Conservation (phyloP, 1,140 invertebrate species). For the Pachypsylla venusta region DNA sequence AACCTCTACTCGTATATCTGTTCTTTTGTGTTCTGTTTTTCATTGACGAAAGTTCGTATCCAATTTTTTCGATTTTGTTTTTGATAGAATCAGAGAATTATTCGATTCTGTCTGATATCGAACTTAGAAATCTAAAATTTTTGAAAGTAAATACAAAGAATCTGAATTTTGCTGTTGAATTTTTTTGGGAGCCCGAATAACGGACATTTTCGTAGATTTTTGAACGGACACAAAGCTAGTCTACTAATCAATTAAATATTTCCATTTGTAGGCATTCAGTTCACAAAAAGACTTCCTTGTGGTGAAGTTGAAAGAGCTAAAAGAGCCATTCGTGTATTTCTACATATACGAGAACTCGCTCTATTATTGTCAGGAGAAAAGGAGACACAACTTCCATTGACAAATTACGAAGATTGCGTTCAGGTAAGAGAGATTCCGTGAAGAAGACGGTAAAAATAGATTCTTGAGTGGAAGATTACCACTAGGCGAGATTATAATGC, state of each 20-base stretch:
- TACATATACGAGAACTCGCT: conserved; percentile 73
- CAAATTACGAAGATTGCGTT: conserved; percentile 73
- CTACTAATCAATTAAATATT: neutral
- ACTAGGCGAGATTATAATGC: too few relatives aligned
- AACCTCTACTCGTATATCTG: too few relatives aligned
- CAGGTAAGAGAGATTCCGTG: too few relatives aligned
- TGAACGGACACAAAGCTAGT: neutral
- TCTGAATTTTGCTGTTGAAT: neutral
- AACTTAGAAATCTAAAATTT: neutral
- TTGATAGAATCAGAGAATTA: too few relatives aligned
- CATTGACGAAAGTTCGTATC: too few relatives aligned
- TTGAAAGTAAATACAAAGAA: neutral
- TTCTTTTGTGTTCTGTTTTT: too few relatives aligned
- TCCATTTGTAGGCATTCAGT: conserved; percentile 54
- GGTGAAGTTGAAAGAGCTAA: conserved; percentile 91
- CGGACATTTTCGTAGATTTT: neutral
- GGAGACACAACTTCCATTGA: conserved; percentile 82
- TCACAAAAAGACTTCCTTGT: conserved; percentile 85
- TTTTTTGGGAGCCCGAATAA: neutral
- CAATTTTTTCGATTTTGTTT: too few relatives aligned
- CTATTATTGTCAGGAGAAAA: conserved; percentile 61
- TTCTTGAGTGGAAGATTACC: too few relatives aligned
- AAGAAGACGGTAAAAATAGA: too few relatives aligned
- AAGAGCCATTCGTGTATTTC: conserved; percentile 86
- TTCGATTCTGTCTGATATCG: too few relatives aligned